Base-by-base conservation (phyloP, 2,888 invertebrate genomes). In the Eugnorisma glareosa region DNA sequence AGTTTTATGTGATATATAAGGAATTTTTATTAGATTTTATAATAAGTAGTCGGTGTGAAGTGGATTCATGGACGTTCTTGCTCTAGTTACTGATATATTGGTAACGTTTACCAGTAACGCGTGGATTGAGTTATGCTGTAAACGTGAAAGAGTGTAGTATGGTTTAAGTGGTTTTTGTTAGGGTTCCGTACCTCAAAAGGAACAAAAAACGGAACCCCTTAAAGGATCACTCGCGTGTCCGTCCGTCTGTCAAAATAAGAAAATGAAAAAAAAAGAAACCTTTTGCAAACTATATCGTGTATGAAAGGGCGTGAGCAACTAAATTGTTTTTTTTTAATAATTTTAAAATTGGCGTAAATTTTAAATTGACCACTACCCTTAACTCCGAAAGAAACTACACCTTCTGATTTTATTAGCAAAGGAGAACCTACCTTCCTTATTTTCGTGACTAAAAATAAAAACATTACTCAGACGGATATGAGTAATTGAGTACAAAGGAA, bases 11-110 rank as follows among this genome's bases (percentile, higher is more conserved):
- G 86, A 40, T 70, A 35, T 7, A 43, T 8, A 21, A 71, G 73
- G 82, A 76, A 70, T 86, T 77, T 82, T 73, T 70, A 84, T 82
- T 74, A 63, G 51, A 75, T 72, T 72, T 67, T 67, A 71, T 69
- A 37, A 71, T 69, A 37, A 43, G 66, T 51, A 69, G 64, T 57
- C 45, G 13, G 82, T 76, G 72, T 75, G 66, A 81, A 64, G 63
- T 72, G n/a, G 72, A 81, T 82, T 73, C 43, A 82, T 68, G 69
- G 31, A 67, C 8, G 71, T 75, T 85, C 35, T 82, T 82, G 82
- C 81, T 82, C 85, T 67, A 81, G 28, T 85, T 85, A 81, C 51
- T 15, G 18, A 35, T 35, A 11, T 6, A 64, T 85, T 81, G 51
- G 69, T 80, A 67, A 79, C 28, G 67, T 64, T 64, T 67, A 66